Percentiles rank a stretch among this genome's conserved stretches.
Evolutionary conservation across 2,797 vertebrate species (phyloP).

Genomic region (Danio aesculapii): DNA sequence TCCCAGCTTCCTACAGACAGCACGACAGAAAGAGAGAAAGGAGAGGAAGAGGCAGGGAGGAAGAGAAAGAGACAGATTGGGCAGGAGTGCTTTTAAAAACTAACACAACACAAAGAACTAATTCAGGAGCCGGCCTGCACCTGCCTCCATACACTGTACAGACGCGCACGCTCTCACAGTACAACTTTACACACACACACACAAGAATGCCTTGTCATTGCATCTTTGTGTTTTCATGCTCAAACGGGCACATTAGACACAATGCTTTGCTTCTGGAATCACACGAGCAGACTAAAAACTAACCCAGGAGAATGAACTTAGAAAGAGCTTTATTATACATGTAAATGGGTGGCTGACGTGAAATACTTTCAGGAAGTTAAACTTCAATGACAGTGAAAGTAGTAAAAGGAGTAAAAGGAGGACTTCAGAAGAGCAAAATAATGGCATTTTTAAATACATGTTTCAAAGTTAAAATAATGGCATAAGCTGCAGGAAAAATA

Average conservation of each 20-base stretch:
- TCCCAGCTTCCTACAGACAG: constrained; percentile 61
- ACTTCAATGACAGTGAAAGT: no score
- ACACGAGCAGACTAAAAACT: not conserved
- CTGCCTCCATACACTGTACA: constrained; percentile 62
- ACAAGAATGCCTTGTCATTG: constrained; percentile 51
- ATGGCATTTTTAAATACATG: not conserved
- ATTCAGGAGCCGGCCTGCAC: constrained; percentile 61
- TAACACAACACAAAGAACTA: constrained; percentile 60
- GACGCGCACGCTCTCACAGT: constrained; percentile 55
- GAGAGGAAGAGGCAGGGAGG: constrained; percentile 63
- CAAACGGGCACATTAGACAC: constrained; percentile 29
- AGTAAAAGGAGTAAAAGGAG: no score
- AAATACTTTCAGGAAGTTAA: constrained; percentile 25
- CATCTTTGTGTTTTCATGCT: constrained; percentile 44
- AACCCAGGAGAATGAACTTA: not conserved
- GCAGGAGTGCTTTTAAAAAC: constrained; percentile 62
- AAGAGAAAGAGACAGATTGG: constrained; percentile 64
- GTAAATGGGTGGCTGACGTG: not conserved
- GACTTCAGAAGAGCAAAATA: no score
- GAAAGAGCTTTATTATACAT: not conserved
- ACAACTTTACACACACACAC: constrained; percentile 48
- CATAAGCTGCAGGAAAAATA: not conserved
- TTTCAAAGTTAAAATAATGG: not conserved
- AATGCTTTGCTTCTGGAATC: constrained; percentile 22
- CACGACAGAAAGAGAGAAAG: constrained; percentile 50